Percentiles rank a stretch among this genome's conserved stretches.
Conservation (phyloP, 2,113 vertebrate genomes). For the Chionis minor region DNA sequence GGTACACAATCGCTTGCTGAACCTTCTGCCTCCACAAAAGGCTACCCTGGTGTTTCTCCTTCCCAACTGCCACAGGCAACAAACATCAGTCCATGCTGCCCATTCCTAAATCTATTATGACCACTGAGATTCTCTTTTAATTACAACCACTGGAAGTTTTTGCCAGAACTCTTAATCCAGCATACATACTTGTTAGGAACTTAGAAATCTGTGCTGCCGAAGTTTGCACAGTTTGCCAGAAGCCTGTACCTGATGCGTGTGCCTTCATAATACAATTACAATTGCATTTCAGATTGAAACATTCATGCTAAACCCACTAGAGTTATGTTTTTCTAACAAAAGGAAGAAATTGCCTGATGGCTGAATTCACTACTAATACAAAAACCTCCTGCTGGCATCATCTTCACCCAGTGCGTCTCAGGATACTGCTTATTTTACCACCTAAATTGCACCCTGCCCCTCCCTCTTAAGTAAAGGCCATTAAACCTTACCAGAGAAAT, state of each 20-base stretch:
- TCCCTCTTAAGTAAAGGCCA: not conserved
- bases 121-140: not conserved
- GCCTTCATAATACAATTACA: not conserved
- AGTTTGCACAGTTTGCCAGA: not conserved
- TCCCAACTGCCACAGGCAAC: not conserved
- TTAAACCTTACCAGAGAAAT: conserved; percentile 1
- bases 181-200: not conserved
- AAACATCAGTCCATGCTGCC: not conserved
- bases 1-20: not conserved
- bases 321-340: conserved; percentile 27
- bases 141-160: not conserved
- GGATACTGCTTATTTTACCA: not conserved
- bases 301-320: not conserved
- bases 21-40: not conserved
- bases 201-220: not conserved
- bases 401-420: not conserved
- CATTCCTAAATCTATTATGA: not conserved
- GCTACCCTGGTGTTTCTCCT: not conserved
- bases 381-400: not conserved
- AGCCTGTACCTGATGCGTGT: not conserved
- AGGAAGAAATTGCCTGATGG: conserved; percentile 1
- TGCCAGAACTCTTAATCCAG: not conserved
- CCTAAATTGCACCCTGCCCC: not conserved
- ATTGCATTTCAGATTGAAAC: not conserved
- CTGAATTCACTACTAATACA: not conserved